Conservation (phyloP, 2,797 vertebrate species). For the Perodicticus potto region DNA sequence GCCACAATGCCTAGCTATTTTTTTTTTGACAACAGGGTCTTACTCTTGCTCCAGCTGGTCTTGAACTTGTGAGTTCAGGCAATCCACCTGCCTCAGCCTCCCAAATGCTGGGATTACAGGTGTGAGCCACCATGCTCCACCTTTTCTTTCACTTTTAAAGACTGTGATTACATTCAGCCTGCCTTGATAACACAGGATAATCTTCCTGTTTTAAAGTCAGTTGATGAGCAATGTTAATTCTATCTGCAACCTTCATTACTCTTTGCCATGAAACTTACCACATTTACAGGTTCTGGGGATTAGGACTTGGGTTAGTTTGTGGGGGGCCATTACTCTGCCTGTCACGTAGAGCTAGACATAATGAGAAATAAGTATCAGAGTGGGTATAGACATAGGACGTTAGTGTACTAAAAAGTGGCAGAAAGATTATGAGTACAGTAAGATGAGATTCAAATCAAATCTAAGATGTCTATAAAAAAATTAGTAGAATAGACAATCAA, state of each 20-base stretch:
- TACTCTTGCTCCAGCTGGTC: too few species aligned
- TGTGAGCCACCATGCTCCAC: too few species aligned
- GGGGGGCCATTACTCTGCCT: background rate
- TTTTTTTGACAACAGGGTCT: too few species aligned
- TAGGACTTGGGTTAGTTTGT: background rate
- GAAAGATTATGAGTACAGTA: background rate
- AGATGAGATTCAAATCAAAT: slow-evolving; percentile 48
- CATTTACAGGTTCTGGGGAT: background rate
- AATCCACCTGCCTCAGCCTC: too few species aligned
- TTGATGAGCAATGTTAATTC: background rate
- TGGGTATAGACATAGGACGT: background rate
- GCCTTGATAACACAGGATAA: background rate
- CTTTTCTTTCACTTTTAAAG: slow-evolving; percentile 22
- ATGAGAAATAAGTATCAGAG: background rate
- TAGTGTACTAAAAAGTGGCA: background rate
- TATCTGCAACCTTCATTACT: slow-evolving; percentile 18
- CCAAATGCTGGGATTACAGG: too few species aligned
- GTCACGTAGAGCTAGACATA: background rate
- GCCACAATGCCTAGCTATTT: too few species aligned
- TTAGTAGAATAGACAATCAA: background rate
- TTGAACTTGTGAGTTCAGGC: too few species aligned
- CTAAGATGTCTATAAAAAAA: slow-evolving; percentile 35
- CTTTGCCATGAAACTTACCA: background rate
- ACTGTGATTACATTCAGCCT: background rate
- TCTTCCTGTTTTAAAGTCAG: slow-evolving; percentile 12